These are phyloP conservation scores for Watsonalla cultraria DNA, from an alignment of 2,888 invertebrate species.

Conservation along the genomic window DNA sequence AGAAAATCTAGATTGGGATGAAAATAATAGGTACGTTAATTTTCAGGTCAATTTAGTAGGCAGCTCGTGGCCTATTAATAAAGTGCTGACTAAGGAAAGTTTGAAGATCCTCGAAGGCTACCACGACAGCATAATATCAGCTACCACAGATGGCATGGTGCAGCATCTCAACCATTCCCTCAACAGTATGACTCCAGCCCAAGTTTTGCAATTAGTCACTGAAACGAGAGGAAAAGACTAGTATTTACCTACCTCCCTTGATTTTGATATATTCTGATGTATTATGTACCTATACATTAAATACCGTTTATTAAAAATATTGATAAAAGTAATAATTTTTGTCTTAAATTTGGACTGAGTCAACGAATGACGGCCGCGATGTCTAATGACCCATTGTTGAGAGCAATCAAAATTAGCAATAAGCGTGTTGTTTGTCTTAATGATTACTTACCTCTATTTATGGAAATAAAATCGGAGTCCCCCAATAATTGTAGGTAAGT, in stretches of 20 bases:
- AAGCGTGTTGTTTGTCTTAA: too few species aligned
- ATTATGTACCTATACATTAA: too few species aligned
- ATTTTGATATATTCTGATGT: too few species aligned
- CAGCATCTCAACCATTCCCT: constrained; percentile 12
- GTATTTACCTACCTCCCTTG: background rate
- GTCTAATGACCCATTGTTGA: too few species aligned
- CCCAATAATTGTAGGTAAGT: too few species aligned
- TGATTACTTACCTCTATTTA: too few species aligned
- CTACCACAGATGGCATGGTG: constrained; percentile 13
- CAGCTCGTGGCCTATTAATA: constrained; percentile 40
- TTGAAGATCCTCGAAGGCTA: constrained; percentile 29
- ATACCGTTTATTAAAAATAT: too few species aligned
- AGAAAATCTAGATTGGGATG: background rate
- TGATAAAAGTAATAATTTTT: too few species aligned
- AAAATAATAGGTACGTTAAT: background rate
- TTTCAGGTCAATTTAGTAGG: constrained; percentile 36
- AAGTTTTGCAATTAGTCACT: constrained; percentile 14
- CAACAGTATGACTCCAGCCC: constrained; percentile 10
- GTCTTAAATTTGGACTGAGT: too few species aligned
- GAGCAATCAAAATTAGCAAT: too few species aligned
- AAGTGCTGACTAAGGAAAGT: constrained; percentile 34
- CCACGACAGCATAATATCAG: constrained; percentile 24
- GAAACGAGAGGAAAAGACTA: constrained; percentile 3
- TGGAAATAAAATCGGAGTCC: too few species aligned
- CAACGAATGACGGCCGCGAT: too few species aligned